Conservation (phyloP, 2,888 invertebrate genomes). For the Napeogenes inachia region DNA sequence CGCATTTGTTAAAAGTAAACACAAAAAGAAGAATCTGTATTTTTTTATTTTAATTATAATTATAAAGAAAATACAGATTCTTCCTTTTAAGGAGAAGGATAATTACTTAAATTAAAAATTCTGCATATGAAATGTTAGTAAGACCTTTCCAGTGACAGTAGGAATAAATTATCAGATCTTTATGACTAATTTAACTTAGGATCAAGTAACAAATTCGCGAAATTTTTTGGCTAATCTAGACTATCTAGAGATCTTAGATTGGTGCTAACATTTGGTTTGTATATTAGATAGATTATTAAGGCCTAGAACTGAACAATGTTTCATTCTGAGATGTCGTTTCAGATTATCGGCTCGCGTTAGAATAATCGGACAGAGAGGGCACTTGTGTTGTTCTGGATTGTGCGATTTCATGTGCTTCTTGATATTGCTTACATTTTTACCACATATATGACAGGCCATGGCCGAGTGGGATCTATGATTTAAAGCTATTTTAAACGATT, state of each 20-base stretch:
- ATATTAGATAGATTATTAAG: constrained; percentile 63
- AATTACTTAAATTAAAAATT: background rate
- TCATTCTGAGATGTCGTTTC: constrained; percentile 81
- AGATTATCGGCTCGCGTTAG: constrained; percentile 82
- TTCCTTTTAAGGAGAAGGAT: background rate
- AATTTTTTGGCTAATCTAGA: constrained; percentile 22
- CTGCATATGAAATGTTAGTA: constrained; percentile 2
- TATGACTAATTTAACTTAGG: background rate
- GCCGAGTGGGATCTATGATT: constrained; percentile 54
- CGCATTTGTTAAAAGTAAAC: constrained; percentile 17
- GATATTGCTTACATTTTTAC: constrained; percentile 81
- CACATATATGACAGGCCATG: constrained; percentile 80
- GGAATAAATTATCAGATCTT: constrained; percentile 4
- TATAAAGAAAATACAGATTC: background rate
- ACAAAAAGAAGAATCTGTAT: constrained; percentile 17
- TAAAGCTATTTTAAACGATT: constrained; percentile 56
- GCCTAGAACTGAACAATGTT: constrained; percentile 71
- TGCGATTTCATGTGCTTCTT: constrained; percentile 83
- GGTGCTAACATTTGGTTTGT: constrained; percentile 51
- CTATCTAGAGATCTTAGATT: constrained; percentile 7
- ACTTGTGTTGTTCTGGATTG: constrained; percentile 79
- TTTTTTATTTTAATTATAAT: background rate
- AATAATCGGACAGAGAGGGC: constrained; percentile 79
- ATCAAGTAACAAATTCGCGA: constrained; percentile 9
- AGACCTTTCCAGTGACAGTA: constrained; percentile 5